Percentiles rank a stretch among this genome's conserved stretches.
These are phyloP conservation scores for Papilio protenor DNA, from an alignment of 2,888 invertebrate species.

Conservation along the genomic window DNA sequence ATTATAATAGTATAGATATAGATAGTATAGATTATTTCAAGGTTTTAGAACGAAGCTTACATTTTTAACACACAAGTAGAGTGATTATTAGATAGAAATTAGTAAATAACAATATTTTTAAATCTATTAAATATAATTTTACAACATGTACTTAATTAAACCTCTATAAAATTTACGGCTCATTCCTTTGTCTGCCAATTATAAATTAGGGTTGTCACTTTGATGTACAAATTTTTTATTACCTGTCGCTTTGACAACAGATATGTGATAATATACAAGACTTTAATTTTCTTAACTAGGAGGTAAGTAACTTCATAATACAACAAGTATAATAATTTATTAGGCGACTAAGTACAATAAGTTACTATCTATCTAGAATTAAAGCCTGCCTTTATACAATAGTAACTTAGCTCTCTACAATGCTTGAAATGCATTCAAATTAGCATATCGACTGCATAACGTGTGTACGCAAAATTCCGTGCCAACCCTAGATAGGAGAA, in stretches of 20 bases:
- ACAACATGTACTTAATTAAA: constrained; percentile 30
- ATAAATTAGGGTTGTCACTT: constrained; percentile 29
- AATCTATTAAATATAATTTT: neutral
- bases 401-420: neutral
- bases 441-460: constrained; percentile 4
- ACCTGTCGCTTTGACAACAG: neutral
- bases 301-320: neutral
- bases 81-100: neutral
- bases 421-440: constrained; percentile 5
- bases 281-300: neutral
- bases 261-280: neutral
- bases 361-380: neutral
- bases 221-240: neutral
- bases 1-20: too few relatives aligned
- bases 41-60: neutral
- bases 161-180: constrained; percentile 20
- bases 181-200: constrained; percentile 22
- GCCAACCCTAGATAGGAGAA: constrained; percentile 36
- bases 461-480: constrained; percentile 4
- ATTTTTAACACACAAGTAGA: neutral
- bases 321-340: neutral
- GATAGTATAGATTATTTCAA: too few relatives aligned
- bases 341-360: neutral
- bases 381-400: neutral
- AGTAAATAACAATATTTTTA: neutral